phyloP scores from a whole-genome alignment of 2,888 invertebrate species.

The Epistrophe eligans region DNA sequence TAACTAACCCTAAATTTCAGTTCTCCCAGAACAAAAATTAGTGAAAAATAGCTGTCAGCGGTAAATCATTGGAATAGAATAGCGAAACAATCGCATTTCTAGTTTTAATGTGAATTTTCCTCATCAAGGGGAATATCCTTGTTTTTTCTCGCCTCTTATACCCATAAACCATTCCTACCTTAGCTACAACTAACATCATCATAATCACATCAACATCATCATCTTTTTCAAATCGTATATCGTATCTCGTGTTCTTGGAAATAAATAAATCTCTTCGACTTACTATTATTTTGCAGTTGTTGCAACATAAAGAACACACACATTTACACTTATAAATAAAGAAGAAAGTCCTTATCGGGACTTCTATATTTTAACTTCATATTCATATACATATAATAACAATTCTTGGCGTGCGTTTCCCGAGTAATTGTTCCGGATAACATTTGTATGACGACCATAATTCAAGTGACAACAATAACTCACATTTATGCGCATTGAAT shows the following conservation, averaged over 20 bases:
- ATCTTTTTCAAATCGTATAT: constrained; percentile 36
- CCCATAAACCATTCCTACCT: too few species aligned
- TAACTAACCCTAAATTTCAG: neutral
- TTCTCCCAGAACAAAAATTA: neutral
- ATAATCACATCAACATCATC: constrained; percentile 38
- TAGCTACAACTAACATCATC: neutral
- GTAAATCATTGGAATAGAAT: constrained; percentile 70
- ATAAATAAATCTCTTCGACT: constrained; percentile 60
- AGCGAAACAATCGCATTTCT: constrained; percentile 72
- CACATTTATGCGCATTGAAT: constrained; percentile 75
- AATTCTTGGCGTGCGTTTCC: constrained; percentile 73
- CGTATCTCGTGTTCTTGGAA: constrained; percentile 30
- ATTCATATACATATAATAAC: neutral
- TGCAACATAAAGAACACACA: constrained; percentile 30
- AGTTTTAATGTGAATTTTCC: constrained; percentile 65
- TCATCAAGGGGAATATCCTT: constrained; percentile 57
- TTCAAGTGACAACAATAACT: constrained; percentile 75
- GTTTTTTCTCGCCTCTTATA: neutral
- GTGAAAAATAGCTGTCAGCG: constrained; percentile 9
- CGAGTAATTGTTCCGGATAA: constrained; percentile 73
- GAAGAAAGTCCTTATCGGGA: constrained; percentile 45
- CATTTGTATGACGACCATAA: constrained; percentile 76
- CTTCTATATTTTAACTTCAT: neutral
- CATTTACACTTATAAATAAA: neutral
- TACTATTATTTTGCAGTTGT: constrained; percentile 40